phyloP scores from a whole-genome alignment of 1,140 invertebrate species.

The Diabrotica virgifera region DNA sequence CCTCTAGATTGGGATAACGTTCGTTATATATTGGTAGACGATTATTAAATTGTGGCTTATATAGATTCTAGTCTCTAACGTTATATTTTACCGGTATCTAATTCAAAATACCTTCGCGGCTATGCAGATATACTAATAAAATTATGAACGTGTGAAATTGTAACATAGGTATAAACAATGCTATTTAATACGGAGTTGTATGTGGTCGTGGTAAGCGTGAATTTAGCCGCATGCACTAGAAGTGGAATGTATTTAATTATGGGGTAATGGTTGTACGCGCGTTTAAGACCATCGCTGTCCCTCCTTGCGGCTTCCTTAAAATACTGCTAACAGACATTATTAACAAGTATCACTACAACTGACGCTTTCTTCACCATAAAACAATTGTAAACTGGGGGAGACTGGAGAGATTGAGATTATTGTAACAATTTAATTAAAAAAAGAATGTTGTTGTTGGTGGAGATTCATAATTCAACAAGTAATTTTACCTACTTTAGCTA shows the following conservation, averaged over 20 bases:
- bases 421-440: no score
- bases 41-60: conserved; percentile 13
- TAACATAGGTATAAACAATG: conserved; percentile 45
- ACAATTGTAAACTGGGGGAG: no score
- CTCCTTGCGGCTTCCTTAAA: conserved; percentile 9
- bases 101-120: conserved; percentile 32
- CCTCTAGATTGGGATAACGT: background rate
- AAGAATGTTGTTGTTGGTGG: no score
- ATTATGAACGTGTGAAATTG: conserved; percentile 46
- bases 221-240: conserved; percentile 42
- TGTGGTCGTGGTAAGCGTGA: conserved; percentile 17
- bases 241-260: conserved; percentile 48
- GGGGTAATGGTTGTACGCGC: conserved; percentile 44
- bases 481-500: no score
- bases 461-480: no score
- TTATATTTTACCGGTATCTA: conserved; percentile 25
- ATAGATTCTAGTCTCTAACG: conserved; percentile 15
- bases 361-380: no score
- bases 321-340: background rate
- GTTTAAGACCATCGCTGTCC: conserved; percentile 18
- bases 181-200: conserved; percentile 44
- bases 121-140: conserved; percentile 42
- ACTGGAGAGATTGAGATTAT: no score
- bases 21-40: background rate
- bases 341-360: no score